Evolutionary conservation across 2,113 vertebrate species (phyloP), one percentile per base, ranked within the genome.

Genomic region (Microcebus ravelobensis): DNA sequence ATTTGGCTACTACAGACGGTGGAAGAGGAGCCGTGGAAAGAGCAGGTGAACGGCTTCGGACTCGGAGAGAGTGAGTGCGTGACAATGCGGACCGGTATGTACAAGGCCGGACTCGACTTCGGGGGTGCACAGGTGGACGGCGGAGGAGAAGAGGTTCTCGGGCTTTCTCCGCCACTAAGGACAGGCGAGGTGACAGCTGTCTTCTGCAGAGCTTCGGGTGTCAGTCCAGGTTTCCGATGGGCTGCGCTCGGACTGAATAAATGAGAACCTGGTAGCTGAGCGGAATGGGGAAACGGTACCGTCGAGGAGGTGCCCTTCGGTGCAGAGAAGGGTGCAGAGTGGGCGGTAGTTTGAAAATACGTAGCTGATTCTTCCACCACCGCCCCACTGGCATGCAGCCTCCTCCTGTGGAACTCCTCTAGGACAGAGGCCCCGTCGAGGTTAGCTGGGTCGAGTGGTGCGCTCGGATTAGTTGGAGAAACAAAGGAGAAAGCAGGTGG

Each of bases 21-120:
- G 0, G 99, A 99, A 39, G 99, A 99, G 31, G 98, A 99, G 45
- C 98, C 98, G 0, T 98, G 98, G 81, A 98, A 98, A 42, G 99
- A 97, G 94, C 98, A 98, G 95, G 98, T 96, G 73, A 99, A 94
- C 71, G 99, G 98, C 93, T 99, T 99, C 9, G 99, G 99, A 34
- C 98, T 99, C 4, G 99, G 99, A 61, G 98, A 99, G 14, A 99
- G 98, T 50, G 98, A 91, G 81, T 99, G 99, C 59, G 97, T 98
- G 98, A 98, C 98, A 90, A 99, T 96, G 52, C 97, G 98, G 34
- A 99, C 94, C 8, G 99, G 99, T 65, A 99, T 95, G 45, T 99
- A 99, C 4, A 99, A 98, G 84, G 99, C 99, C 71, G 98, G 5
- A 2, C 98, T 98, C 0, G 98, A 98, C 90, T 92, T 98, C 90